Base-by-base conservation (phyloP, 2,888 invertebrate genomes). In the Aricia artaxerxes region DNA sequence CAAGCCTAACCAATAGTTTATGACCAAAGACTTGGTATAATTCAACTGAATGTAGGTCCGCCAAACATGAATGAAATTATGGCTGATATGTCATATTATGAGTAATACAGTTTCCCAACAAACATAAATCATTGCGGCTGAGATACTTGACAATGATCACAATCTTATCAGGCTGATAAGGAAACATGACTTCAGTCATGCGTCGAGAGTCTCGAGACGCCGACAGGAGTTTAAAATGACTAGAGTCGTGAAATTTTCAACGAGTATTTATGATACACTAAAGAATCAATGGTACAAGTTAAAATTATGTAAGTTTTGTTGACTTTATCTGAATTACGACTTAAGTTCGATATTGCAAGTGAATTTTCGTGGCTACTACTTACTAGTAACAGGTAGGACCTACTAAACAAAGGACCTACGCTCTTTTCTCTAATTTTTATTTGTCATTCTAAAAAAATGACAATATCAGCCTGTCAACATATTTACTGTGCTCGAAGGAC, bases 221-320 rank as follows among this genome's bases (percentile, higher is more conserved):
- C 76, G 69, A 78, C 78, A 38, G 72, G 73, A 73, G 69, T 78
- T 44, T 11, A 87, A 85, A 81, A 93, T 93, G 92, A 86, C 90
- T 13, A 91, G 89, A 85, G 72, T 87, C 77, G 83, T 87, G 78
- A 83, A 82, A 80, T 79, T 87, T 57, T 82, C 84, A 64, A 88
- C 89, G 38, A 87, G 82, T 84, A 83, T 91, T 80, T 87, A 85
- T 79, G 87, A 89, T 80, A 82, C 84, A 1, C 80, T 92, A 2
- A 88, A 87, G 81, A 87, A 90, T 82, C 88, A 90, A 80, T 94
- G 92, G 93, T 90, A 88, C 79, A 87, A 80, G 78, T 83, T 94
- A 57, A 92, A 92, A 83, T 88, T 90, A 86, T 94, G 94, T 94
- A 81, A 93, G 94, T 93, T 78, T 24, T 64, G 1, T 61, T 61